Evolutionary conservation across 2,888 invertebrate species (phyloP).

Genomic region (Euplagia quadripunctaria): DNA sequence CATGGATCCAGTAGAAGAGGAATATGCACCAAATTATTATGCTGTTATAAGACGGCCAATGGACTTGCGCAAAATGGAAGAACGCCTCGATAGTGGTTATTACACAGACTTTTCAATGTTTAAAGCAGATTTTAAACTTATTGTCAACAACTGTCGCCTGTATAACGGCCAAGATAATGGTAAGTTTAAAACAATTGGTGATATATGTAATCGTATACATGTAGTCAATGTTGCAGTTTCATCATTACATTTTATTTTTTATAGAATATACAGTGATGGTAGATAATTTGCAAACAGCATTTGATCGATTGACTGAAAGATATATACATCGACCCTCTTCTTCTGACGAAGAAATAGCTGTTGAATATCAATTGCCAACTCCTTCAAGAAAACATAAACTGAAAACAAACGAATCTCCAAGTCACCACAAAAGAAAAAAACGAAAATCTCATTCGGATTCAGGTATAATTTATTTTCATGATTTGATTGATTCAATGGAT

Average conservation of each 20-base stretch:
- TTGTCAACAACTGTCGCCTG: slow-evolving; percentile 96
- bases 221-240: not conserved
- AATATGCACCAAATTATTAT: slow-evolving; percentile 95
- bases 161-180: slow-evolving; percentile 98
- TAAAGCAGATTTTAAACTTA: slow-evolving; percentile 95
- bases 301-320: slow-evolving; percentile 93
- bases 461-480: slow-evolving; percentile 47
- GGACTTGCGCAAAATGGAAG: slow-evolving; percentile 96
- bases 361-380: slow-evolving; percentile 88
- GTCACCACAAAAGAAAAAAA: slow-evolving; percentile 76
- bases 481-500: not conserved
- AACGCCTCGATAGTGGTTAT: slow-evolving; percentile 93
- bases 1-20: slow-evolving; percentile 96
- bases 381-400: slow-evolving; percentile 81
- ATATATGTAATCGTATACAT: not conserved
- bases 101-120: slow-evolving; percentile 94
- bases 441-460: slow-evolving; percentile 75
- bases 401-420: slow-evolving; percentile 74
- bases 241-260: not conserved
- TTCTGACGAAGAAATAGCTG: slow-evolving; percentile 92
- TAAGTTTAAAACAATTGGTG: slow-evolving; percentile 64
- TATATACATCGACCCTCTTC: slow-evolving; percentile 94
- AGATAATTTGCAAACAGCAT: slow-evolving; percentile 93
- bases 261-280: slow-evolving; percentile 96
- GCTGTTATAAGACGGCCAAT: slow-evolving; percentile 93